A percentile compares a stretch with the other conserved stretches of the same genome.
Evolutionary conservation across 2,797 vertebrate species (phyloP).

Genomic region (Netta rufina): DNA sequence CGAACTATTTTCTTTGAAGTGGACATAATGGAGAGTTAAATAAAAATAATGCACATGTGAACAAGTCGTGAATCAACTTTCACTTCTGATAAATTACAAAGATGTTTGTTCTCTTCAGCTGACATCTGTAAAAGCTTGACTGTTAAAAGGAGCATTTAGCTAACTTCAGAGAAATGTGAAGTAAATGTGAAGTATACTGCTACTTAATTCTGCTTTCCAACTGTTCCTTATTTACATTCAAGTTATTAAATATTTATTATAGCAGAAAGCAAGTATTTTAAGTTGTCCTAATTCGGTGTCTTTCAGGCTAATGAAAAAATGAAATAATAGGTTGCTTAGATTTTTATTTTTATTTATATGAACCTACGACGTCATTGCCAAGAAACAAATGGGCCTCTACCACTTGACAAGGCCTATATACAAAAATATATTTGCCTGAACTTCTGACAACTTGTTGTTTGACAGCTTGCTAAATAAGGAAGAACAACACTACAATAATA

Average conservation of each 20-base stretch:
- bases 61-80: constrained; percentile 28
- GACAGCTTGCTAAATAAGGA: constrained; percentile 67
- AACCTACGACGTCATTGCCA: background rate
- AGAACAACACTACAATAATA: constrained; percentile 37
- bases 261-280: background rate
- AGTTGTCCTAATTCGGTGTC: background rate
- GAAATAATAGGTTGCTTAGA: background rate
- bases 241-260: constrained; percentile 37
- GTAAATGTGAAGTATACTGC: background rate
- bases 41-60: background rate
- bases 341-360: background rate
- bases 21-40: constrained; percentile 28
- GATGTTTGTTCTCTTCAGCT: constrained; percentile 47
- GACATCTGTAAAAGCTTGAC: constrained; percentile 27
- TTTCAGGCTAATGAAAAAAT: background rate
- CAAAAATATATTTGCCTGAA: constrained; percentile 5
- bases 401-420: background rate
- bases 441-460: constrained; percentile 51
- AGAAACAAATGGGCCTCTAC: background rate
- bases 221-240: constrained; percentile 24
- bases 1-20: constrained; percentile 31
- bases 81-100: constrained; percentile 45
- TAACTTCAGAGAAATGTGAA: background rate
- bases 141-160: background rate
- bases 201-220: background rate